Evolutionary conservation across 2,888 invertebrate species (phyloP).

Genomic region (Rhogogaster chlorosoma): DNA sequence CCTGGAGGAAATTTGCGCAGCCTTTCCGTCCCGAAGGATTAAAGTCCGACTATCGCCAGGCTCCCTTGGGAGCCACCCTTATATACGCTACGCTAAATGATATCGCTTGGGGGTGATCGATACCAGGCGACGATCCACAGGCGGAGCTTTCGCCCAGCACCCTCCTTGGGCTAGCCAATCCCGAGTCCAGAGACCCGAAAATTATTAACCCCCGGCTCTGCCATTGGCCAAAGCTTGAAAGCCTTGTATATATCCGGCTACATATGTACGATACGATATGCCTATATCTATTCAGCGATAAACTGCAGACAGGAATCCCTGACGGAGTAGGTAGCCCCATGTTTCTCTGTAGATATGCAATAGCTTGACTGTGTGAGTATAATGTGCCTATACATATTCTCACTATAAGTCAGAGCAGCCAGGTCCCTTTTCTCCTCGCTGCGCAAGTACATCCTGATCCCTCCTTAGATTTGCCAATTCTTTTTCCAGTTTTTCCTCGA

Average conservation of each 20-base stretch:
- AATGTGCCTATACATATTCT: constrained; percentile 18
- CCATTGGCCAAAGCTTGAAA: constrained; percentile 4
- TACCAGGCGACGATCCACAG: constrained; percentile 70
- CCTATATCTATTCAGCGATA: constrained; percentile 9
- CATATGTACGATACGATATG: background rate
- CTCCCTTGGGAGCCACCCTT: constrained; percentile 69
- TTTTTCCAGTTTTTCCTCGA: background rate
- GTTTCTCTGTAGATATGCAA: background rate
- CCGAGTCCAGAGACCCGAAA: background rate
- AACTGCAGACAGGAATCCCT: constrained; percentile 24
- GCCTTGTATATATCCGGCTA: background rate
- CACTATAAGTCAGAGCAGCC: background rate
- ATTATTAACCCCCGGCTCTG: background rate
- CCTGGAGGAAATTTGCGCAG: background rate
- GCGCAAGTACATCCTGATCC: background rate
- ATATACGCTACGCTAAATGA: constrained; percentile 64
- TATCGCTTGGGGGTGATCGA: constrained; percentile 69
- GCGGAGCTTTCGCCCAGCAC: constrained; percentile 64
- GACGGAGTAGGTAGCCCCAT: background rate
- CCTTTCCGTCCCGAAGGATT: constrained; percentile 37
- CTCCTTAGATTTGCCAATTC: background rate
- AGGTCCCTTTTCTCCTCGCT: background rate
- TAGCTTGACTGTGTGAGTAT: background rate
- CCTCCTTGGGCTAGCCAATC: constrained; percentile 63
- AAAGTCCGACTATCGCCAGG: constrained; percentile 61